These are phyloP conservation scores for Gorilla gorilla DNA, from an alignment of 2,113 vertebrate species.

Conservation along the genomic window DNA sequence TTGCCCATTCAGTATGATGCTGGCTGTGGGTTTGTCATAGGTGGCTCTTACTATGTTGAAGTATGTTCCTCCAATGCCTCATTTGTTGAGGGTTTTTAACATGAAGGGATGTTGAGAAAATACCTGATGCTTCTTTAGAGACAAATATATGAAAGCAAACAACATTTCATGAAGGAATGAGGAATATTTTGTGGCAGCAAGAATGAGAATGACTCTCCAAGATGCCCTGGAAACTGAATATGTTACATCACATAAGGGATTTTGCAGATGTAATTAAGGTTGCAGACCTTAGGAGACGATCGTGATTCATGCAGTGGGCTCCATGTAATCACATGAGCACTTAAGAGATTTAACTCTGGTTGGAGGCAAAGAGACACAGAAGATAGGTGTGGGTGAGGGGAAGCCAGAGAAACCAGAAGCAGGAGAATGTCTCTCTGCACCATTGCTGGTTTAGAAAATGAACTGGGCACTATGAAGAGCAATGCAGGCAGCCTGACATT, in stretches of 20 bases:
- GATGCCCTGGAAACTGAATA: neutral
- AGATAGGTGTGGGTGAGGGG: no score
- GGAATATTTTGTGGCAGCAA: conserved; percentile 78
- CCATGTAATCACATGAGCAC: neutral
- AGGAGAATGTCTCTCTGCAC: neutral
- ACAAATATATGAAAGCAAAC: conserved; percentile 92
- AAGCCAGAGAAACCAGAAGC: neutral
- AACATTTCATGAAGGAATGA: conserved; percentile 91
- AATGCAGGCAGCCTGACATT: neutral
- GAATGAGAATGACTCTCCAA: neutral
- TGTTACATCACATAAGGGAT: no score
- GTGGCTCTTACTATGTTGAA: no score
- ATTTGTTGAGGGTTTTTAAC: no score
- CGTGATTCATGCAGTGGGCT: neutral
- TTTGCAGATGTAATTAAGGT: neutral
- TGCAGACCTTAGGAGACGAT: neutral
- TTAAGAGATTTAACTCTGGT: neutral
- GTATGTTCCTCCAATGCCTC: no score
- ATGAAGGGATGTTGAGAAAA: no score
- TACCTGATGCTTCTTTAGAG: conserved; percentile 85
- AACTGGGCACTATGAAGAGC: neutral
- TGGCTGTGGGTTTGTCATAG: no score
- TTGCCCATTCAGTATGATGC: no score
- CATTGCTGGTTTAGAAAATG: neutral
- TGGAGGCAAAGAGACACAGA: neutral